phyloP scores from a whole-genome alignment of 2,113 vertebrate species.

The Podarcis muralis region DNA sequence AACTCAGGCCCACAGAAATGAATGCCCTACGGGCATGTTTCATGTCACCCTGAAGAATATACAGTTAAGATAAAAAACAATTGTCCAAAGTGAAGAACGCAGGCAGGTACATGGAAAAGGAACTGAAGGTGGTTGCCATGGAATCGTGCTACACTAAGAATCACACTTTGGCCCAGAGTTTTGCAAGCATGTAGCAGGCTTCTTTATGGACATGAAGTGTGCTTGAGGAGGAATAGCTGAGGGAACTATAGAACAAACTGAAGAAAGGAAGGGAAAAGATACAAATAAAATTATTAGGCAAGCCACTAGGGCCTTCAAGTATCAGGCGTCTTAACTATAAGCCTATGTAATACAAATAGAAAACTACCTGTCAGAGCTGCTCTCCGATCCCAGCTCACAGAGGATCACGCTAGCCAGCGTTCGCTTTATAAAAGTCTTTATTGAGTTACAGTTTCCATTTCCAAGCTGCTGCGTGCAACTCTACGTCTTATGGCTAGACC shows the following conservation, averaged over 20 bases:
- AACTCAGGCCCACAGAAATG: background rate
- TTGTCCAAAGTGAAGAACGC: background rate
- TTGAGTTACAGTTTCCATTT: too few species aligned
- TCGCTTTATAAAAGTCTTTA: too few species aligned
- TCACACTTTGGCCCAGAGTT: background rate
- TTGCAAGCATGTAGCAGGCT: background rate
- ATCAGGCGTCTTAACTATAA: background rate
- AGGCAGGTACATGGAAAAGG: background rate
- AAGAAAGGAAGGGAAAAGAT: background rate
- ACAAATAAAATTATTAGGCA: background rate
- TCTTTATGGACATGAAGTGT: background rate
- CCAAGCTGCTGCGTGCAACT: too few species aligned
- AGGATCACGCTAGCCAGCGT: too few species aligned
- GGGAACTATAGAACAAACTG: background rate
- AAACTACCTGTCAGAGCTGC: too few species aligned
- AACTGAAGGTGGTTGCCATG: background rate
- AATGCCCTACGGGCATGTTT: background rate
- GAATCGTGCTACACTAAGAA: background rate
- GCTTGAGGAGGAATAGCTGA: background rate
- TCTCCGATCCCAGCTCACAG: too few species aligned
- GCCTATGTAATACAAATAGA: background rate
- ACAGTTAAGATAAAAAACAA: background rate
- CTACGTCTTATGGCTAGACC: too few species aligned
- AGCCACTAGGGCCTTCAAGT: background rate
- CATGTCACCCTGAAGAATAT: background rate